Evolutionary conservation across 2,888 invertebrate genomes (phyloP), one percentile per base, ranked within the genome.

Genomic region (Listrodromus nycthemerus): DNA sequence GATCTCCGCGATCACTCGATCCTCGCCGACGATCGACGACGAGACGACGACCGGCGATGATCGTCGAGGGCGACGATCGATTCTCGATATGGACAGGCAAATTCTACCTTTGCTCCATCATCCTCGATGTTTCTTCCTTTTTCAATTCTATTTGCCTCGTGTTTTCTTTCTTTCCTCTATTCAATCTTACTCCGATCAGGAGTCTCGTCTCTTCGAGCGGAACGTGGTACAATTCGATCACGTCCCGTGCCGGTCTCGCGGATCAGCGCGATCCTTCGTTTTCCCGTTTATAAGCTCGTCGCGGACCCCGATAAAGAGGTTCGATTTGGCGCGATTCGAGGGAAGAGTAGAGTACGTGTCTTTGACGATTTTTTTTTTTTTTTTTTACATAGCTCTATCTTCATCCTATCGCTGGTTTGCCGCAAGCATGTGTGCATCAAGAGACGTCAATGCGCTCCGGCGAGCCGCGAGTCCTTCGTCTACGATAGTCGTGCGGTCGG

Each of bases 1-100:
- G 75, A 84, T 84, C 78, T 82, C 58, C 13, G 55, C 58, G 78
- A 84, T 84, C 65, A 52, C 58, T 81, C 77, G 74, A 67, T 50
- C 10, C 33, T n/a, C 37, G 37, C 30, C 63, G 63, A 63, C 76
- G 69, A 70, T 69, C 41, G 41, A 45, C 41, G 41, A 45, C 41
- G 41, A 41, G 41, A 41, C 16, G 41, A 45, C 16, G 41, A 45
- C 41, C 3, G 71, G 41, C 41, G 67, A 74, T 63, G 69, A 70
- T 80, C 61, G 63, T 63, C 37, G 58, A 52, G 69, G 65, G 52
- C 74, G 77, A 76, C 77, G 74, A 73, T 63, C 81, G 70, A 65
- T 24, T n/a, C 55, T n/a, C 63, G 74, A 74, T 66, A 81, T 48
- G 75, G 70, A 84, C 74, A 73, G 78, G 69, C 45, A 80, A 80